A percentile compares a stretch with the other conserved stretches of the same genome.
Conservation (phyloP, 30 jellyfish, hydroid and myxozoan genomes). For the Aurelia coerulea region DNA sequence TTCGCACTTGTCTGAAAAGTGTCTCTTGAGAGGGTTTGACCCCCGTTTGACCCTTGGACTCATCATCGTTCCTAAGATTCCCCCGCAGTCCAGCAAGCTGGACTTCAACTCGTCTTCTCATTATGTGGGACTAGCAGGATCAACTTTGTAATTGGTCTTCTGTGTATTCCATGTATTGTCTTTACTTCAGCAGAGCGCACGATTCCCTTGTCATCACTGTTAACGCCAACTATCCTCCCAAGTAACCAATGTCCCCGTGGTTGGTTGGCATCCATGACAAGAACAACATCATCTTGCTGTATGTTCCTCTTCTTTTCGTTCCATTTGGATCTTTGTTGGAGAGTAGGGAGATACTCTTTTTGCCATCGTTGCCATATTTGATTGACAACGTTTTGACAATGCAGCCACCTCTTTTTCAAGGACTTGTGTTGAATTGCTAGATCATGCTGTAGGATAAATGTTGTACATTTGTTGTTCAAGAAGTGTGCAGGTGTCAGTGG, state of each 20-base stretch:
- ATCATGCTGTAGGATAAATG: slow-evolving; percentile 28
- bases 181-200: slow-evolving; percentile 34
- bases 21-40: too few relatives aligned
- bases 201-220: slow-evolving; percentile 34
- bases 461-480: not conserved
- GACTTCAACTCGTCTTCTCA: slow-evolving; percentile 43
- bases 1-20: too few relatives aligned
- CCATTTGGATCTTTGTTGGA: slow-evolving; percentile 44
- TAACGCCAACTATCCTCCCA: slow-evolving; percentile 30
- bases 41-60: too few relatives aligned
- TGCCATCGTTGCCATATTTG: too few relatives aligned
- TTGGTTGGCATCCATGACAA: slow-evolving; percentile 30
- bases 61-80: slow-evolving; percentile 27
- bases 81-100: slow-evolving; percentile 60
- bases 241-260: slow-evolving; percentile 46
- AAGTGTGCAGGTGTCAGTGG: slow-evolving; percentile 46
- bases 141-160: slow-evolving; percentile 40
- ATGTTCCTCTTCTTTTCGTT: slow-evolving; percentile 26
- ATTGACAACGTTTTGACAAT: slow-evolving; percentile 15
- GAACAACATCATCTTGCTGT: slow-evolving; percentile 31
- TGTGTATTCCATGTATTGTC: slow-evolving; percentile 2
- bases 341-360: too few relatives aligned
- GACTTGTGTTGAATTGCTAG: not conserved
- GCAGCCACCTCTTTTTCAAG: too few relatives aligned
- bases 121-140: slow-evolving; percentile 31